Base-by-base conservation (phyloP, 2,797 vertebrate species). In the Intellagama lesueurii region DNA sequence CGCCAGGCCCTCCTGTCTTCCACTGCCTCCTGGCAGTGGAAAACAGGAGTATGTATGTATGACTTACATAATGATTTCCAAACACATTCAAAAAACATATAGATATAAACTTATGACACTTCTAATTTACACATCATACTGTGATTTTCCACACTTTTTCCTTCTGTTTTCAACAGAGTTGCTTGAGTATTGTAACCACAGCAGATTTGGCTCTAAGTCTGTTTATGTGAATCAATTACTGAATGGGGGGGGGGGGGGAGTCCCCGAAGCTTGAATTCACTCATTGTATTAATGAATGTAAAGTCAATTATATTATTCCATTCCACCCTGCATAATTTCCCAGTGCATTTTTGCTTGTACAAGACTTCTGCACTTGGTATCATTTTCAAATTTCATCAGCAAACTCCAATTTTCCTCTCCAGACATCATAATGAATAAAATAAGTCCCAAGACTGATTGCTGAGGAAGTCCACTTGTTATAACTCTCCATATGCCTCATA, bases 381-480 rank as follows among this genome's bases (percentile, higher is more conserved):
- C 73, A 70, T 84, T 88, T 64, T 77, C 73, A 88, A 52, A 78
- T 78, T 83, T 77, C 32, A 77, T 26, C 47, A 77, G 81, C 16
- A 76, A 40, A 44, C 32, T 84, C 47, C 24, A 52, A 8, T 35
- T 83, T 77, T 14, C 44, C 85, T 87, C 22, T 64, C 44, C 47
- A 80, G 85, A 44, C 30, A 32, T 66, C 66, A 7, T 78, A 88
- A 69, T 84, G 44, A 69, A n/a, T n/a, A 64, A 47, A 88, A 75
- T 68, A 83, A n/a, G 30, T 49, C 73, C 60, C n/a, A 22, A 69
- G 19, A 77, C 22, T 83, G n/a, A 83, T 69, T 77, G 72, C 75
- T 83, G 68, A 83, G 32, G 56, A 88, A 35, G 60, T 88, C 60
- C n/a, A 83, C 64, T 83, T 77, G 60, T 83, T 86, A 44, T 17